phyloP scores from a whole-genome alignment of 2,888 invertebrate genomes.

The Euzophera pinguis region DNA sequence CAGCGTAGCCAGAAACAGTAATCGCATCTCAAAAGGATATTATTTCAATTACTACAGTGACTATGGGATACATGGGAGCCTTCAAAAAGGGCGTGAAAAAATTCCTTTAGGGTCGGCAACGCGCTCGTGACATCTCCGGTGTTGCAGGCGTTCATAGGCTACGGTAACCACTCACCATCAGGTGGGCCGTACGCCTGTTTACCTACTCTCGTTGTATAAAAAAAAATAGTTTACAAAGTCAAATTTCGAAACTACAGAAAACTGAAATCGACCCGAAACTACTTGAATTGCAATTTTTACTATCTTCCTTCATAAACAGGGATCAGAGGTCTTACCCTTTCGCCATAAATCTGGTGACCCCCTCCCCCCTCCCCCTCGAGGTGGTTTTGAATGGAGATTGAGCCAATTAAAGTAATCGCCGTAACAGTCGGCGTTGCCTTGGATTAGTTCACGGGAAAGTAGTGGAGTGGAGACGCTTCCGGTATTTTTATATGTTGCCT shows the following conservation, averaged over 20 bases:
- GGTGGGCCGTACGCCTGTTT: too few species aligned
- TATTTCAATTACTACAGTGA: too few species aligned
- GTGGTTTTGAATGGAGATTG: conserved; percentile 82
- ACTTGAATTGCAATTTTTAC: conserved; percentile 60
- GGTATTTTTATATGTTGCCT: too few species aligned
- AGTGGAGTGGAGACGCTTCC: conserved; percentile 38
- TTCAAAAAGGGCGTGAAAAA: too few species aligned
- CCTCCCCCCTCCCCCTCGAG: conserved; percentile 53
- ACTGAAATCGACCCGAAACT: conserved; percentile 28
- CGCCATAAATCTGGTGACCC: conserved; percentile 73
- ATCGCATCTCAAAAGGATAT: too few species aligned
- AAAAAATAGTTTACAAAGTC: background rate
- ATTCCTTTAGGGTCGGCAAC: too few species aligned
- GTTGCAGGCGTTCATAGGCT: too few species aligned
- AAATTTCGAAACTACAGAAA: background rate
- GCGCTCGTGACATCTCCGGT: too few species aligned
- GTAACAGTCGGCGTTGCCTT: conserved; percentile 85
- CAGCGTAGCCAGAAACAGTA: too few species aligned
- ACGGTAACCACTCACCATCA: too few species aligned
- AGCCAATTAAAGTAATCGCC: conserved; percentile 86
- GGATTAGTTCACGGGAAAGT: conserved; percentile 79
- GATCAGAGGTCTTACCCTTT: conserved; percentile 76
- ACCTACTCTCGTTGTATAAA: too few species aligned
- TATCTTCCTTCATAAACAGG: conserved; percentile 78
- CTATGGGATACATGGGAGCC: too few species aligned